phyloP scores from a whole-genome alignment of 1,140 invertebrate genomes.

The Samia ricini region DNA sequence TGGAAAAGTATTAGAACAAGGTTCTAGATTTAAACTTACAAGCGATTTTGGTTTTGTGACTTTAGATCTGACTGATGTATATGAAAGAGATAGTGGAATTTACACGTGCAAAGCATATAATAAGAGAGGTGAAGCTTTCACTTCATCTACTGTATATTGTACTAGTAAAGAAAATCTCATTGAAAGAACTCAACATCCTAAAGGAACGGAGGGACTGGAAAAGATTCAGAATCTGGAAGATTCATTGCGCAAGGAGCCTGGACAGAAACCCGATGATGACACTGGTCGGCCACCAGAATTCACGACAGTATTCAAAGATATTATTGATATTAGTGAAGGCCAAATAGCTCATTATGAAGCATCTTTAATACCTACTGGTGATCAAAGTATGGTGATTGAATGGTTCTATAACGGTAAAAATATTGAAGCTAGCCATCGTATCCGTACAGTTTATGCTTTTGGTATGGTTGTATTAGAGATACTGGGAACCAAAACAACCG shows the following conservation, averaged over 20 bases:
- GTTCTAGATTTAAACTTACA: constrained; percentile 90
- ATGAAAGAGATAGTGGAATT: constrained; percentile 95
- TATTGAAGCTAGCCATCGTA: constrained; percentile 92
- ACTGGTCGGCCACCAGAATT: constrained; percentile 91
- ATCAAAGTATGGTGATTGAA: constrained; percentile 97
- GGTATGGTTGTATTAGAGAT: constrained; percentile 97
- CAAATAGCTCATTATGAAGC: constrained; percentile 97
- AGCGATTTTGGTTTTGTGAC: constrained; percentile 96
- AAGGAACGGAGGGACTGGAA: constrained; percentile 93
- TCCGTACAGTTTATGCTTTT: constrained; percentile 94
- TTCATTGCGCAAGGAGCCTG: constrained; percentile 85
- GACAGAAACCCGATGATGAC: constrained; percentile 83
- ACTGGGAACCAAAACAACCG: constrained; percentile 91
- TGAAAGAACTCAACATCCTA: constrained; percentile 94
- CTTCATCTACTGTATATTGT: constrained; percentile 92
- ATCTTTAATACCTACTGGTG: constrained; percentile 93
- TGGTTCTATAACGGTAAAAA: constrained; percentile 97
- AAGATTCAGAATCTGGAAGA: constrained; percentile 95
- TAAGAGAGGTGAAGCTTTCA: constrained; percentile 93
- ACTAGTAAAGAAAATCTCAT: constrained; percentile 90
- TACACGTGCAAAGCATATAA: constrained; percentile 95
- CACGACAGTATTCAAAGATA: constrained; percentile 90
- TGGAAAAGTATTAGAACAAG: constrained; percentile 90
- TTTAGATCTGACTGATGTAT: constrained; percentile 91
- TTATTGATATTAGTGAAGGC: constrained; percentile 90